A percentile compares a stretch with the other conserved stretches of the same genome.
Evolutionary conservation across 2,113 vertebrate genomes (phyloP).

Genomic region (Anthoscopus minutus): DNA sequence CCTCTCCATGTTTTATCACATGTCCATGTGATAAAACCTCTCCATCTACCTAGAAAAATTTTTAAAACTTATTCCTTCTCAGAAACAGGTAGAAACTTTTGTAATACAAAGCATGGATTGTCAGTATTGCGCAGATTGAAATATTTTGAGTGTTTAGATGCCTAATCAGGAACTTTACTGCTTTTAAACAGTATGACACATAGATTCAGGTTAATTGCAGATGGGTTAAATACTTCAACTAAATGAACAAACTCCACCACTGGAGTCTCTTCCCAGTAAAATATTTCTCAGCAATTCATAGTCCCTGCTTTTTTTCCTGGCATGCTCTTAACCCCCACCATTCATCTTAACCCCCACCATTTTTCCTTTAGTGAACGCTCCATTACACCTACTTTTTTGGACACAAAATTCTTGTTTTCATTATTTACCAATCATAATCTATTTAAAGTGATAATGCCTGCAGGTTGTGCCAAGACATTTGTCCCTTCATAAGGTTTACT

Average conservation of each 20-base stretch:
- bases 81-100: not conserved
- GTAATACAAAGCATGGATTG: not conserved
- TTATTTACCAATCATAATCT: not conserved
- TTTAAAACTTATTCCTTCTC: not conserved
- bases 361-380: not conserved
- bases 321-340: not conserved
- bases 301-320: not conserved
- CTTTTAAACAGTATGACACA: not conserved
- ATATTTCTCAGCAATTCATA: not conserved
- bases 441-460: not conserved
- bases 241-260: not conserved
- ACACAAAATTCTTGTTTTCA: not conserved
- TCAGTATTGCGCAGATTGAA: not conserved
- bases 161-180: not conserved
- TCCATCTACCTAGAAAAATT: not conserved
- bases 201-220: not conserved
- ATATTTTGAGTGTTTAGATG: not conserved
- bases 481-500: not conserved
- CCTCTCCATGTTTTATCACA: not conserved
- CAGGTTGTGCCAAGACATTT: not conserved
- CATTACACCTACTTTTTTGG: not conserved
- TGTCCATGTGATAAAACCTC: not conserved
- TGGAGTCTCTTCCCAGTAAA: not conserved
- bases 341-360: fast-evolving
- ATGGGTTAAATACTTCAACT: not conserved